Evolutionary conservation across 2,888 invertebrate species (phyloP), one percentile per base, ranked within the genome.

Genomic region (Plagodis pulveraria): DNA sequence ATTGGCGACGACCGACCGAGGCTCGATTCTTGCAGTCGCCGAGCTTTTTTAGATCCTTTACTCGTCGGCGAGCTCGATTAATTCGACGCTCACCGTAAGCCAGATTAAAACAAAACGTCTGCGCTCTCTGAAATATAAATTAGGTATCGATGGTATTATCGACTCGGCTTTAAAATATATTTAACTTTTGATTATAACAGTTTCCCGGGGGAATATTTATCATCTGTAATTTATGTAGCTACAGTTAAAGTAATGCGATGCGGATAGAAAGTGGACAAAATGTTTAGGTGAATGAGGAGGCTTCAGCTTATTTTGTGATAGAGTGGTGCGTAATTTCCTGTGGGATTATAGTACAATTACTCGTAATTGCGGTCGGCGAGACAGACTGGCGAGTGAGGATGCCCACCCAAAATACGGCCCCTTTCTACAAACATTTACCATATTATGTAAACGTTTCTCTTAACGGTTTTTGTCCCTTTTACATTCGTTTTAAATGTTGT

Each of bases 261-360:
- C 10, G 40, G 40, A 8, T 40, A 40, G 8, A 5, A 5, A 40
- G 10, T 40, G 10, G 40, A 40, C 40, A 10, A 40, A 10, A 10
- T 40, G 10, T 40, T 40, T 40, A 8, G 42, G 58, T 55, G 1
- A 65, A 57, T 60, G 22, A 43, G 38, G 43, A 56, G 44, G 46
- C 53, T 48, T 63, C 41, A 12, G 36, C 55, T 55, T 33, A 65
- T 63, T 62, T 67, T 46, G 53, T 67, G 49, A 65, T 60, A 64
- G 50, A 63, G 49, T 46, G 55, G 49, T 47, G 40, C 38, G 59
- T 69, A 65, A 75, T 74, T 72, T 72, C 71, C 70, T 70, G 46
- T 8, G 65, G 67, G 67, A 69, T 65, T 57, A 58, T 56, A 58
- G 49, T 58, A 52, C 65, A 67, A 73, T 68, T 67, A 69, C 61